phyloP scores from a whole-genome alignment of 2,888 invertebrate genomes.

The Drosophila maculinotata region DNA sequence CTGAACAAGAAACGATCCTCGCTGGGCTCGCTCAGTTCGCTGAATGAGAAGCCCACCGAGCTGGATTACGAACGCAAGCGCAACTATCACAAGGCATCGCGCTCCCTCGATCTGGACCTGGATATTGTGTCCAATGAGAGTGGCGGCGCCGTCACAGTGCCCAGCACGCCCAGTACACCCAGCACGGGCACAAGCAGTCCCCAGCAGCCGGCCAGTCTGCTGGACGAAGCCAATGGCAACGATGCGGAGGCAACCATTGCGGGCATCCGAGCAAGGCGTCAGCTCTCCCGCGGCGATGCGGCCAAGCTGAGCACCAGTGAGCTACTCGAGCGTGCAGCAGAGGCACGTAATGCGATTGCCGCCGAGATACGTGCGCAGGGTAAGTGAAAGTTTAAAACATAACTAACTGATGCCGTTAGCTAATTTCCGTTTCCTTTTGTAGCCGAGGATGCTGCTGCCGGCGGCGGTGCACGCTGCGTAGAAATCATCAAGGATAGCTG shows the following conservation, averaged over 20 bases:
- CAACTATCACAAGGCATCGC: constrained; percentile 84
- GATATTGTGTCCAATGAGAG: constrained; percentile 84
- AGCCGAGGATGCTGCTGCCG: constrained; percentile 75
- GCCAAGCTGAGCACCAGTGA: constrained; percentile 84
- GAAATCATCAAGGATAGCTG: constrained; percentile 90
- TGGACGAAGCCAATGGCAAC: constrained; percentile 46
- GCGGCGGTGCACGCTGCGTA: constrained; percentile 71
- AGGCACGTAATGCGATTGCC: constrained; percentile 83
- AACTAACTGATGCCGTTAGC: not conserved
- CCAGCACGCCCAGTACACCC: constrained; percentile 57
- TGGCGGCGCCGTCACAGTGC: constrained; percentile 44
- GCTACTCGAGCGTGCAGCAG: constrained; percentile 83
- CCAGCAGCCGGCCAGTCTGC: constrained; percentile 66
- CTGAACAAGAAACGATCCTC: constrained; percentile 85
- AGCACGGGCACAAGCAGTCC: constrained; percentile 79
- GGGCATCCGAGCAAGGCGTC: constrained; percentile 81
- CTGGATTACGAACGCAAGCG: constrained; percentile 83
- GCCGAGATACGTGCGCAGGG: constrained; percentile 84
- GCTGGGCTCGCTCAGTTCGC: constrained; percentile 84
- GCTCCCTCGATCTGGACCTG: constrained; percentile 84
- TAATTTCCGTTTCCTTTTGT: not conserved
- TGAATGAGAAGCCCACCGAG: constrained; percentile 84
- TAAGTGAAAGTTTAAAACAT: constrained; percentile 36
- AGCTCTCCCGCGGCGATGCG: constrained; percentile 82
- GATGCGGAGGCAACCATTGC: constrained; percentile 79